A percentile compares a stretch with the other conserved stretches of the same genome.
Conservation (phyloP, 2,113 vertebrate species). For the Ageneiosus marmoratus region DNA sequence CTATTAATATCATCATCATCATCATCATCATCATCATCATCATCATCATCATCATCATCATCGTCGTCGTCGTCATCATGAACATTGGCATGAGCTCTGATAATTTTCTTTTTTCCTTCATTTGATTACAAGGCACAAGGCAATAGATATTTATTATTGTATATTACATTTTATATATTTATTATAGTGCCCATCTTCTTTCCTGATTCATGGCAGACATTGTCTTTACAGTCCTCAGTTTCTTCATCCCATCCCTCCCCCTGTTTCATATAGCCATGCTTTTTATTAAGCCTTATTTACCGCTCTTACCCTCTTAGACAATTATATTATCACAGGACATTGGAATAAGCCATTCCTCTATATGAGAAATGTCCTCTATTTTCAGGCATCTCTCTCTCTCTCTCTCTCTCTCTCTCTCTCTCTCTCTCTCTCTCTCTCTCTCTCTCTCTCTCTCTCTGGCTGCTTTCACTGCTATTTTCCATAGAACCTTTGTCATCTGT, state of each 20-base stretch:
- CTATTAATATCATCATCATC: background rate
- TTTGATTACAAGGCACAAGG: background rate
- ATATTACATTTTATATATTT: background rate
- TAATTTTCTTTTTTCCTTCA: background rate
- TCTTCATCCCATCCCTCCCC: background rate
- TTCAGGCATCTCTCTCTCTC: background rate
- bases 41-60: background rate
- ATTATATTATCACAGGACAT: conserved; percentile 9
- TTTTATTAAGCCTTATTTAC: conserved; percentile 8
- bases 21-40: background rate
- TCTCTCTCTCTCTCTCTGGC: background rate
- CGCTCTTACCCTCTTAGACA: background rate
- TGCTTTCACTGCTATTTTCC: background rate
- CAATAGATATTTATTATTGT: background rate
- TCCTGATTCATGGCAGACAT: background rate
- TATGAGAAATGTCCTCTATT: background rate
- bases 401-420: background rate
- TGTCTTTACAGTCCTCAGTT: background rate
- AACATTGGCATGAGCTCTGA: background rate
- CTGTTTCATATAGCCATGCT: background rate
- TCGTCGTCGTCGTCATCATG: background rate
- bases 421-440: background rate
- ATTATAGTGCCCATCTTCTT: background rate
- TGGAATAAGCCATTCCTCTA: background rate
- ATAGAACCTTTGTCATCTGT: background rate